Evolutionary conservation across 1,140 invertebrate species (phyloP).

Genomic region (Helicoverpa zea): DNA sequence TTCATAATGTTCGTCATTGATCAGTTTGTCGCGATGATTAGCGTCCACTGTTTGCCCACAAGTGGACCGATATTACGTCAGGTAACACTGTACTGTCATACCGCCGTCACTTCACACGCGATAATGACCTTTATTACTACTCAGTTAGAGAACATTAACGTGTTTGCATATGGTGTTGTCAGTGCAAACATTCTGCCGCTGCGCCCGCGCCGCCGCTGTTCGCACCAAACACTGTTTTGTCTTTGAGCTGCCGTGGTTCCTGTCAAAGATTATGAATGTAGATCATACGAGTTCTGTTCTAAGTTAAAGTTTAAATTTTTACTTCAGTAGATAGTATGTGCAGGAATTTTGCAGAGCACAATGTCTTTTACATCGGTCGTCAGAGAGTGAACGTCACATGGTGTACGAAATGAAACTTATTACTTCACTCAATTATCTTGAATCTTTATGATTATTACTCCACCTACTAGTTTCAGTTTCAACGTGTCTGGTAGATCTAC

Average conservation of each 20-base stretch:
- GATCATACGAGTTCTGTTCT: conserved; percentile 13
- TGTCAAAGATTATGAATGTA: conserved; percentile 53
- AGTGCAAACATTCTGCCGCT: conserved; percentile 53
- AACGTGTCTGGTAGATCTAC: neutral
- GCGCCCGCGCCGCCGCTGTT: conserved; percentile 58
- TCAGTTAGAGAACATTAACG: conserved; percentile 52
- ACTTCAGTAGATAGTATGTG: neutral
- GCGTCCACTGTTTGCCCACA: conserved; percentile 52
- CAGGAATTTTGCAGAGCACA: too few relatives aligned
- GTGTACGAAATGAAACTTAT: too few relatives aligned
- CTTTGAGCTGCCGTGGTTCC: conserved; percentile 71
- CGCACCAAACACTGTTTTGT: conserved; percentile 65
- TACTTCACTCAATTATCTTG: too few relatives aligned
- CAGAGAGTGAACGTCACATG: too few relatives aligned
- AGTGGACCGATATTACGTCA: conserved; percentile 58
- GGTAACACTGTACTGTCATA: conserved; percentile 45
- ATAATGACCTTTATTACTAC: conserved; percentile 42
- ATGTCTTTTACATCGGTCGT: too few relatives aligned
- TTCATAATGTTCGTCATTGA: conserved; percentile 46
- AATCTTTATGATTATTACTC: too few relatives aligned
- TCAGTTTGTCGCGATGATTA: conserved; percentile 56
- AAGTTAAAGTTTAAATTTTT: neutral
- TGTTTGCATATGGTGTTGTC: conserved; percentile 43
- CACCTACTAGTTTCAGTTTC: neutral
- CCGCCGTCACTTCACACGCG: conserved; percentile 8